A percentile compares a stretch with the other conserved stretches of the same genome.
These are phyloP conservation scores for Philotrypesis tridentata DNA, from an alignment of 1,140 invertebrate genomes.

Conservation along the genomic window DNA sequence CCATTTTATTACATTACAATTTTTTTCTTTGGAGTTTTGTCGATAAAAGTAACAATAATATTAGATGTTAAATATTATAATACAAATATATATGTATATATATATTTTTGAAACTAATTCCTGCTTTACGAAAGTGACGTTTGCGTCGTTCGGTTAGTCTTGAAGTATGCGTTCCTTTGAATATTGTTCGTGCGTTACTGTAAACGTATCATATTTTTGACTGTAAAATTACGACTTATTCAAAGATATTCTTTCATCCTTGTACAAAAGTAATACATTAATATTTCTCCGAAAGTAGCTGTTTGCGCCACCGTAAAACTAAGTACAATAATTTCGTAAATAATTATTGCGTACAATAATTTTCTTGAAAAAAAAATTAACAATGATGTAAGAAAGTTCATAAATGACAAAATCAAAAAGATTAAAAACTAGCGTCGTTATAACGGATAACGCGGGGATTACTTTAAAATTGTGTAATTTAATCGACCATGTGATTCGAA, in stretches of 20 bases:
- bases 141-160: neutral
- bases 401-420: slow-evolving; percentile 15
- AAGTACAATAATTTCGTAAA: slow-evolving; percentile 33
- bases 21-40: slow-evolving; percentile 20
- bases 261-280: slow-evolving; percentile 8
- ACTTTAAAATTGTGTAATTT: neutral
- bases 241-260: neutral
- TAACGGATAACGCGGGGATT: slow-evolving; percentile 25
- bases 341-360: slow-evolving; percentile 10
- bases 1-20: slow-evolving; percentile 2
- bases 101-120: slow-evolving; percentile 11
- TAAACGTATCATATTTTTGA: neutral
- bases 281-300: slow-evolving; percentile 19
- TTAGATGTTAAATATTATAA: slow-evolving; percentile 6
- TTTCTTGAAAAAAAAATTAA: neutral
- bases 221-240: slow-evolving; percentile 26
- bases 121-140: slow-evolving; percentile 3
- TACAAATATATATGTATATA: neutral
- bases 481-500: slow-evolving; percentile 6
- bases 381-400: neutral
- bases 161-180: slow-evolving; percentile 30
- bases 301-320: slow-evolving; percentile 4
- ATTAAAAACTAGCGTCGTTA: slow-evolving; percentile 10
- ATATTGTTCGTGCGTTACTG: slow-evolving; percentile 13
- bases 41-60: slow-evolving; percentile 6